Evolutionary conservation across 2,113 vertebrate species (phyloP), one percentile per base, ranked within the genome.

Genomic region (Pontoporia blainvillei): DNA sequence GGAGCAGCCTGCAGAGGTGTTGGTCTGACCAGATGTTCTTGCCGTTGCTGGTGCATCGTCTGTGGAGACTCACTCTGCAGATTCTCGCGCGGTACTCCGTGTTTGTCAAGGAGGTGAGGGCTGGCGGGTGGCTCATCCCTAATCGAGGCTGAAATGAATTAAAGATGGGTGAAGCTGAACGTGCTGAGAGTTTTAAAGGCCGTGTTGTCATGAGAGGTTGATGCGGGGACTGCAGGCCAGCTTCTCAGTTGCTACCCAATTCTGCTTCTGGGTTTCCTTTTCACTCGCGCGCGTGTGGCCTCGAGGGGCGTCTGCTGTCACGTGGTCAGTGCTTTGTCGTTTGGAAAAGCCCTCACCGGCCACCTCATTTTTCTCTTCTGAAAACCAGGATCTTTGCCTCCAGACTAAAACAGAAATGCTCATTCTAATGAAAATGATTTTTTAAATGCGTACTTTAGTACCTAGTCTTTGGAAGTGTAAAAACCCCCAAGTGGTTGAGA

Each of bases 1-100:
- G 99, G 99, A 98, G 86, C 90, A 99, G 99, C 93, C 98, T 99
- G 5, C 84, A 98, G 96, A 98, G 97, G 96, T 99, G 99, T 86
- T 99, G 99, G 99, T 99, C 99, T 0, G 99, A 99, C n/a, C 97
- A 98, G 12, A 97, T 99, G 97, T 99, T 99, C 94, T 94, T 99
- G 41, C 98, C 99, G 0, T 97, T 98, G 12, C 97, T 99, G 88
- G 98, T 99, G 0, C 99, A 99, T 86, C 99, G 99, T 11, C 98
- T 99, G 85, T 99, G 99, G 99, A 99, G 99, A 39, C 99, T 99
- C 46, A 99, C 99, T 0, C 98, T 99, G 91, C 99, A 99, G 86
- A 98, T 99, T 62, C 85, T 99, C 97, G 99, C 99, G 2, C 99
- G 99, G 76, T 99, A 99, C 85, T 99, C 99, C 14, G 98, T 98